These are phyloP conservation scores for Machimus atricapillus DNA, from an alignment of 2,888 invertebrate species.

Conservation along the genomic window DNA sequence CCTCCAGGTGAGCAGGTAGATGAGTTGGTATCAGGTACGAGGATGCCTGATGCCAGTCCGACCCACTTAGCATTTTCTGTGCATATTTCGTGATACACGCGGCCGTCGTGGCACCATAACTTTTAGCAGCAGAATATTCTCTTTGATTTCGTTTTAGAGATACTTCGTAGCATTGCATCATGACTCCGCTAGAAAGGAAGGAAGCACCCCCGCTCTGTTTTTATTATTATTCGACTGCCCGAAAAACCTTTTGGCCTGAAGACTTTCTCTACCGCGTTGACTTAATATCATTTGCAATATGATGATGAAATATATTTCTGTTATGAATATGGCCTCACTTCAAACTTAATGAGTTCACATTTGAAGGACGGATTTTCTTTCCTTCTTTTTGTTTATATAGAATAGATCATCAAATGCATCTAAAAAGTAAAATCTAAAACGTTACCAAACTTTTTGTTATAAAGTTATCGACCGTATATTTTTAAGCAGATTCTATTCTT, in stretches of 20 bases:
- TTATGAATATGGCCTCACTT: not conserved
- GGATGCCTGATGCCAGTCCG: not conserved
- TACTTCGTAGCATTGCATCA: not conserved
- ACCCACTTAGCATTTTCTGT: not conserved
- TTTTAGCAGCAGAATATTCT: not conserved
- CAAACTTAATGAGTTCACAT: not conserved
- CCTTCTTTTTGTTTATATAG: not conserved
- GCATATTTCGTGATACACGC: not conserved
- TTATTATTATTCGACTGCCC: not conserved
- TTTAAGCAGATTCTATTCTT: too few relatives aligned
- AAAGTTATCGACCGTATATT: too few relatives aligned
- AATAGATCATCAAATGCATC: too few relatives aligned
- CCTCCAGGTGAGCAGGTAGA: not conserved
- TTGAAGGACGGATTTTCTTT: not conserved
- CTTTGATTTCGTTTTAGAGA: not conserved
- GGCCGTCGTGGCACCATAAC: not conserved
- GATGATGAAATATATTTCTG: not conserved
- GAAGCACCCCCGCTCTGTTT: not conserved
- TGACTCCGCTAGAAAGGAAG: not conserved
- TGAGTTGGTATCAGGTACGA: not conserved
- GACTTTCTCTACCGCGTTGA: not conserved
- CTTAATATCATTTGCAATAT: not conserved
- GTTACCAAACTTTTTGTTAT: too few relatives aligned
- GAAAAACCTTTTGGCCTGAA: not conserved
- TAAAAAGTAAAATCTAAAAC: too few relatives aligned